Evolutionary conservation across 2,888 invertebrate genomes (phyloP), one percentile per base, ranked within the genome.

Genomic region (Vanessa cardui): DNA sequence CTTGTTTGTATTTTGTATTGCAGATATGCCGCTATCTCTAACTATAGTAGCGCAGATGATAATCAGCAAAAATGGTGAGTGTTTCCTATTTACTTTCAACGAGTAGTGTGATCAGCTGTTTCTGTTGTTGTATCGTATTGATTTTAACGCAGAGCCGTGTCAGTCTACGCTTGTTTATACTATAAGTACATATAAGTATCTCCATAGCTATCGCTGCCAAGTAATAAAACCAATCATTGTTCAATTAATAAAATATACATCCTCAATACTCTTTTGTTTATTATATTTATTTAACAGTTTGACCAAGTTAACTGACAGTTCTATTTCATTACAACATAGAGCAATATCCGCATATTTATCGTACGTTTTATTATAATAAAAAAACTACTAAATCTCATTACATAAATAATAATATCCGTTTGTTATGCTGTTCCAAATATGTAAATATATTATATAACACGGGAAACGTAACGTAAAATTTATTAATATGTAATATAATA

Each of bases 21-120:
- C 92, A 93, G 92, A 92, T 92, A 88, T 81, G 86, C 89, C 68
- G 92, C 88, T 87, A 81, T 92, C 79, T 83, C 91, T 90, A 92
- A 90, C 83, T 92, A 75, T 88, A 90, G 87, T 86, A 92, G 87
- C 80, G 72, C 86, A 47, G 90, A 87, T 67, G 88, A 85, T 77
- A 83, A 77, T 76, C 84, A 87, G 73, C 86, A 82, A 73, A 90
- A 90, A 77, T 91, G 92, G 92, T 92, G 78, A 93, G 92, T 92
- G 76, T 74, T 68, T 68, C 63, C 59, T 67, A 64, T 72, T 67
- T 72, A 70, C 69, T 52, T 66, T 44, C 58, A 63, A 66, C 45
- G 44, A 31, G 26, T 31, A 54, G 54, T 47, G 58, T 67, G 73
- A 84, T 83, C 85, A 86, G 86, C 86, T 86, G 86, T 82, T 84